Percentiles rank a stretch among this genome's conserved stretches.
Evolutionary conservation across 1,140 invertebrate species (phyloP).

Genomic region (Drosophila kepulauana): DNA sequence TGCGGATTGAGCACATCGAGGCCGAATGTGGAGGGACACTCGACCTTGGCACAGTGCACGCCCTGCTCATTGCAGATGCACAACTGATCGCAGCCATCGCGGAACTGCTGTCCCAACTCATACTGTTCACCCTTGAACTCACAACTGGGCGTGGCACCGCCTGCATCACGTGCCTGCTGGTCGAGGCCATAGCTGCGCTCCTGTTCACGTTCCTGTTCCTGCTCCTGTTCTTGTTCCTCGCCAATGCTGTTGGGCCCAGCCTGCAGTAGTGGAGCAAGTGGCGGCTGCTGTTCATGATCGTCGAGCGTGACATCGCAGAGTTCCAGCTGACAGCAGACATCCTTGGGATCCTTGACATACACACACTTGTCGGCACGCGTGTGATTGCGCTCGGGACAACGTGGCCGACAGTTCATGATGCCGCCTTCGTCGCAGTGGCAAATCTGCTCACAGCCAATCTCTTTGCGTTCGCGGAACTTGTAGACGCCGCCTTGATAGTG

Average conservation of each 20-base stretch:
- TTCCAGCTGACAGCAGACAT: conserved; percentile 93
- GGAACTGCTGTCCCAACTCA: conserved; percentile 88
- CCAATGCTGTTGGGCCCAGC: conserved; percentile 58
- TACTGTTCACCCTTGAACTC: conserved; percentile 72
- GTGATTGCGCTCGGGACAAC: conserved; percentile 79
- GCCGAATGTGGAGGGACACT: conserved; percentile 93
- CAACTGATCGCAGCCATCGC: conserved; percentile 91
- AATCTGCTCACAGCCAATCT: conserved; percentile 91
- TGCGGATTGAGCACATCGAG: conserved; percentile 92
- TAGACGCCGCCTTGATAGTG: conserved; percentile 91
- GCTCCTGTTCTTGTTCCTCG: conserved; percentile 50
- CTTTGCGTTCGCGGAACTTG: conserved; percentile 89
- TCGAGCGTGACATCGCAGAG: conserved; percentile 92
- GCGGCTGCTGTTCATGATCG: conserved; percentile 87
- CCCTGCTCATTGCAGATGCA: conserved; percentile 89
- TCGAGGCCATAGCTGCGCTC: conserved; percentile 56
- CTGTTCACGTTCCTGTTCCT: conserved; percentile 40
- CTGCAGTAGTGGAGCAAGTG: conserved; percentile 41
- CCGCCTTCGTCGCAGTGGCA: conserved; percentile 92
- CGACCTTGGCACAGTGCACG: conserved; percentile 91
- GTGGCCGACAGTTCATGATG: conserved; percentile 75
- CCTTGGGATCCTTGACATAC: conserved; percentile 90
- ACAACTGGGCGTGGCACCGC: conserved; percentile 53
- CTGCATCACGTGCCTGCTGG: conserved; percentile 71
- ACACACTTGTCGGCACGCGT: conserved; percentile 88